Percentiles rank a stretch among this genome's conserved stretches.
Evolutionary conservation across 2,797 vertebrate species (phyloP).

Genomic region (Hippocampus kuda): DNA sequence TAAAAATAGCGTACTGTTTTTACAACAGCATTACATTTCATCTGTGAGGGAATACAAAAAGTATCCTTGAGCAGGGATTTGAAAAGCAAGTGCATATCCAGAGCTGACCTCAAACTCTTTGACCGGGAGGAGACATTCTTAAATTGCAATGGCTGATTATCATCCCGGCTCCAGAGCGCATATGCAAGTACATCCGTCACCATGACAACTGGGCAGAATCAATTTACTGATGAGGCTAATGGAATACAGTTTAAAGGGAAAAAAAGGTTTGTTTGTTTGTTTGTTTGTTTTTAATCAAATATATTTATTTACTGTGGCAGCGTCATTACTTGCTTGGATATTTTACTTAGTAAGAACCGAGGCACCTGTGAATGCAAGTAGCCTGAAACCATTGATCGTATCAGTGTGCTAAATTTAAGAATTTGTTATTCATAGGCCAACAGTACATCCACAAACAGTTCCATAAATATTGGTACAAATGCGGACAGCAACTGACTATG

Average conservation of each 20-base stretch:
- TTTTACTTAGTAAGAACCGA: not conserved
- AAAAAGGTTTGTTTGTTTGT: too few relatives aligned
- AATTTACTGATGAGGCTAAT: not conserved
- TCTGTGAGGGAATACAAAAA: not conserved
- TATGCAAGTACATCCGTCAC: conserved; percentile 3
- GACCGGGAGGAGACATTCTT: not conserved
- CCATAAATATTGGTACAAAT: not conserved
- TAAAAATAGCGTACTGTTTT: too few relatives aligned
- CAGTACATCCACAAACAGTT: not conserved
- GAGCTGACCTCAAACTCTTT: not conserved
- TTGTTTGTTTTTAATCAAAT: not conserved
- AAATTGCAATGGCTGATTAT: not conserved
- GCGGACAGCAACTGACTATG: not conserved
- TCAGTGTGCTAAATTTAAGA: not conserved
- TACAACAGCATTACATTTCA: not conserved
- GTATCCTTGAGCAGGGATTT: not conserved
- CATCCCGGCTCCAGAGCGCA: not conserved
- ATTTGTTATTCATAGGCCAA: not conserved
- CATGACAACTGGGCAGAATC: conserved; percentile 8
- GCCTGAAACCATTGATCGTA: not conserved
- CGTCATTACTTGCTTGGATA: not conserved
- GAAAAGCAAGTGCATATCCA: not conserved
- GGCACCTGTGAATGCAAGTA: not conserved
- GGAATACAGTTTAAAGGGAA: not conserved
- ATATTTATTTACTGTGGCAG: not conserved